phyloP scores from a whole-genome alignment of 2,888 invertebrate species.

The Electrophaes corylata region DNA sequence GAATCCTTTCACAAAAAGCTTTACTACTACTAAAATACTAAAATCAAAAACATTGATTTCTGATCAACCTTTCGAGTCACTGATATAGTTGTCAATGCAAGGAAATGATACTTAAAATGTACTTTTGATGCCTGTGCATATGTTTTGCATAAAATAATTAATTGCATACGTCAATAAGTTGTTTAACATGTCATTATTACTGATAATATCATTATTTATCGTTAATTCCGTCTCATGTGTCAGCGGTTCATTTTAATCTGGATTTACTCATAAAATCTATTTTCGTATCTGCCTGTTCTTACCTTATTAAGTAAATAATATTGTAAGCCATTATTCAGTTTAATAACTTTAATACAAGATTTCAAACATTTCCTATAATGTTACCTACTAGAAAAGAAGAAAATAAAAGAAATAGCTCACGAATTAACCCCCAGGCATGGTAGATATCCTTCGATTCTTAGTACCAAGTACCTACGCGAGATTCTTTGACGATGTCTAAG shows the following conservation, averaged over 20 bases:
- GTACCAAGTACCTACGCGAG: too few relatives aligned
- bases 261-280: slow-evolving; percentile 13
- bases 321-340: background rate
- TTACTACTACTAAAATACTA: too few relatives aligned
- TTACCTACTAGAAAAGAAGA: too few relatives aligned
- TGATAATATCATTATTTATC: slow-evolving; percentile 35
- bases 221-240: slow-evolving; percentile 19
- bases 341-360: background rate
- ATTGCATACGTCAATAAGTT: slow-evolving; percentile 32
- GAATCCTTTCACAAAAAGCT: too few relatives aligned
- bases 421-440: too few relatives aligned
- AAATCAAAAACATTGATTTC: background rate
- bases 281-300: slow-evolving; percentile 6
- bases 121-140: slow-evolving; percentile 24
- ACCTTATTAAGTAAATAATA: slow-evolving; percentile 4
- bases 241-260: slow-evolving; percentile 17
- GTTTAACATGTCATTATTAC: slow-evolving; percentile 31
- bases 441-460: too few relatives aligned
- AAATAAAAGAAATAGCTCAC: too few relatives aligned
- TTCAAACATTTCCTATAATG: background rate
- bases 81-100: slow-evolving; percentile 35
- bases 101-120: slow-evolving; percentile 29
- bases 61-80: slow-evolving; percentile 6
- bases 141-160: slow-evolving; percentile 36
- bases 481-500: too few relatives aligned